Base-by-base conservation (phyloP, 2,113 vertebrate species). In the Psittacus erithacus region DNA sequence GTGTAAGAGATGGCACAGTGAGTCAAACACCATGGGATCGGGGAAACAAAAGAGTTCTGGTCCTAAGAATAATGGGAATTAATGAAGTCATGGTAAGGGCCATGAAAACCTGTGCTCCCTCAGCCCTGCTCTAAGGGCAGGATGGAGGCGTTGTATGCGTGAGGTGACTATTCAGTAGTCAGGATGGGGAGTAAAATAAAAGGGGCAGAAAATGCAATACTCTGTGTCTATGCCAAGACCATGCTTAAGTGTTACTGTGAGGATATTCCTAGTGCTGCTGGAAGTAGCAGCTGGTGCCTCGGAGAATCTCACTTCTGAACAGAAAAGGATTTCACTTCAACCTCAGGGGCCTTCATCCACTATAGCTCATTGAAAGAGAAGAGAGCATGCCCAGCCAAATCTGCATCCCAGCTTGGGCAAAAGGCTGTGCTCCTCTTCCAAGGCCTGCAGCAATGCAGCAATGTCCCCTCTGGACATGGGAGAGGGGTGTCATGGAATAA, bases 21-120 rank as follows among this genome's bases (percentile, higher is more conserved):
- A 57, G 15, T 17, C 59, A 62, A 18, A 29, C 13, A 9, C 2
- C 6, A 18, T 2, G 53, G 53, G 24, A 38, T 18, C 17, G 47
- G 57, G 46, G 62, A 39, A 39, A 4, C 3, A 14, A 3, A n/a
- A 49, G 27, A 31, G 46, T 9, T 29, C 50, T 55, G 70, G 2
- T 12, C 31, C 64, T 28, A 10, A 8, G 57, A 3, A 43, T 16
- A 13, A 9, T 7, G 18, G 67, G n/a, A 17, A 27, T 14, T 20
- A 20, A 57, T 18, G 4, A 6, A 20, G 20, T 0, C 2, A 6
- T 0, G 6, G 28, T 24, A 8, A 2, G 4, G 17, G 10, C 78
- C 1, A 0, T 23, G 53, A 31, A 44, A 18, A 3, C 3, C 28
- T 0, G 0, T 6, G 41, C 2, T 43, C 11, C 29, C 20, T 25